Evolutionary conservation across 1,140 invertebrate genomes (phyloP), one percentile per base, ranked within the genome.

Genomic region (Zaprionus tsacasi): DNA sequence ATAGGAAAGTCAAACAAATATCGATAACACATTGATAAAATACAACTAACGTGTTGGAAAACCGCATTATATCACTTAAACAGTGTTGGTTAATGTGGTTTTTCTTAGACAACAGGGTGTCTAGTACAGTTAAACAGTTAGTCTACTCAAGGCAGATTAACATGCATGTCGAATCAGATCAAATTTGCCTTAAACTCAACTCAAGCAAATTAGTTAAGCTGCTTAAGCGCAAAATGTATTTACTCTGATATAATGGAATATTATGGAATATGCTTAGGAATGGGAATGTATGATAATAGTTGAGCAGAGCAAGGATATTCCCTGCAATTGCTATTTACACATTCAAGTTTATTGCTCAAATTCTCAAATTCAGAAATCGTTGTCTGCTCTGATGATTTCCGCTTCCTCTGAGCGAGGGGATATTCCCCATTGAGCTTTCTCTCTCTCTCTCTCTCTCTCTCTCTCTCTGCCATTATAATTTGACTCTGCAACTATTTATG

Each of bases 401-500:
- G n/a, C 40, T 15, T 43, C 40, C 40, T 15, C n/a, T 45, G 21
- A 21, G n/a, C 40, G 7, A 45, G 6, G 40, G n/a, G n/a, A 45
- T 15, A 45, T 45, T 45, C n/a, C 40, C 40, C 40, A 45, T 15
- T 45, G 40, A 45, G 38, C 38, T 40, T 6, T 45, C 1, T 8
- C 15, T 3, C n/a, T 10, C 15, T 3, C 15, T 48, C 17, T 17
- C 45, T 12, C 17, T 1, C 17, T 11, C 45, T 50, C 8, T 3
- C 45, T 1, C 17, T 21, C 45, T 21, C 8, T 10, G 52, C 52
- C 25, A 55, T 25, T 33, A 55, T 55, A 55, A 55, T 55, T 55
- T 55, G 52, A 55, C 52, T 45, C n/a, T 25, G 52, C 12, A 55
- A 55, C 21, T 27, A 55, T 55, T 55, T 30, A 55, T 55, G 52